These are phyloP conservation scores for Brenthis ino DNA, from an alignment of 2,888 invertebrate species.

Conservation along the genomic window DNA sequence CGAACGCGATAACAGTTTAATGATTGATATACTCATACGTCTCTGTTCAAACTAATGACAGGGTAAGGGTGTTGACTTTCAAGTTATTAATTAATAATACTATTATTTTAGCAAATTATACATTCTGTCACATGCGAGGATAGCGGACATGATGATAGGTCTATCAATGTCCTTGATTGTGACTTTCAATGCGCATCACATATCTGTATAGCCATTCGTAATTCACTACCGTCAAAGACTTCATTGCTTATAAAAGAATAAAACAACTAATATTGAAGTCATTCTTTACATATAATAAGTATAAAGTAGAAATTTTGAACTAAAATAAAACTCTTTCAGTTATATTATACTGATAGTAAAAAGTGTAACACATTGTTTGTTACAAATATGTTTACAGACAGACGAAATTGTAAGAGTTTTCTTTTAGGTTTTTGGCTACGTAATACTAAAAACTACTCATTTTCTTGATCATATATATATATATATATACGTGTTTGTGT, in stretches of 20 bases:
- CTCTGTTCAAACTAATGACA: slow-evolving; percentile 77
- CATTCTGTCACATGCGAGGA: slow-evolving; percentile 41
- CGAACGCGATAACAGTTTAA: slow-evolving; percentile 70
- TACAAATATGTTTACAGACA: too few relatives aligned
- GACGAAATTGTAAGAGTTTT: too few relatives aligned
- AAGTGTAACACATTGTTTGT: too few relatives aligned
- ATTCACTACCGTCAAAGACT: slow-evolving; percentile 8
- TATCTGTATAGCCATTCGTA: neutral
- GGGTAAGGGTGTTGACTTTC: slow-evolving; percentile 78
- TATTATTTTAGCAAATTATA: slow-evolving; percentile 71
- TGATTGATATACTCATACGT: slow-evolving; percentile 78
- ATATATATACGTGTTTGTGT: too few relatives aligned
- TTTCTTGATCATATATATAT: too few relatives aligned
- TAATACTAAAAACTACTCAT: too few relatives aligned
- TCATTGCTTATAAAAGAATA: slow-evolving; percentile 6
- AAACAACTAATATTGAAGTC: neutral
- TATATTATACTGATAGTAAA: too few relatives aligned
- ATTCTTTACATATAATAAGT: too few relatives aligned
- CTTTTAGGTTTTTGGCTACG: too few relatives aligned
- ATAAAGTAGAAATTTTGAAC: too few relatives aligned
- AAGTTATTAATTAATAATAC: slow-evolving; percentile 80
- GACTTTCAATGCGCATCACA: slow-evolving; percentile 27
- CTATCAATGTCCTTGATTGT: slow-evolving; percentile 35
- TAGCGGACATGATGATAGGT: slow-evolving; percentile 37
- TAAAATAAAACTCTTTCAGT: too few relatives aligned